These are phyloP conservation scores for Calephelis nemesis DNA, from an alignment of 1,140 invertebrate species.

Conservation along the genomic window DNA sequence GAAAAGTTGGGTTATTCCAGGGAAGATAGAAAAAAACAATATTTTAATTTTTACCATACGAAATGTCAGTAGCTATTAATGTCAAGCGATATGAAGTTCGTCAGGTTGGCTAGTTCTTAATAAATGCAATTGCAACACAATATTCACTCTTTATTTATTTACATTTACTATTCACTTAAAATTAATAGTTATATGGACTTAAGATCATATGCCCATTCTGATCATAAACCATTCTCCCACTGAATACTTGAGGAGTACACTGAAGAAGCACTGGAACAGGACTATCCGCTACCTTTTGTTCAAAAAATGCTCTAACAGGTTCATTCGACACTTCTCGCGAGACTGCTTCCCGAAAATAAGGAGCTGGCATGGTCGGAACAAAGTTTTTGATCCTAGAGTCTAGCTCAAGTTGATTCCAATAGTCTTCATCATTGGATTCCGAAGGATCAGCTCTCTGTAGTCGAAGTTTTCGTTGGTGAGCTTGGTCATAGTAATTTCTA, in stretches of 20 bases:
- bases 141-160: background rate
- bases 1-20: too few relatives aligned
- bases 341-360: conserved; percentile 32
- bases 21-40: too few relatives aligned
- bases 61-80: too few relatives aligned
- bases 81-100: background rate
- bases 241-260: conserved; percentile 43
- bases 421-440: conserved; percentile 35
- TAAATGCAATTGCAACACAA: background rate
- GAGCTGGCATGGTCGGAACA: conserved; percentile 55
- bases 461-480: conserved; percentile 3
- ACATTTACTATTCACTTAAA: background rate
- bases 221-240: conserved; percentile 22
- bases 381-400: conserved; percentile 57
- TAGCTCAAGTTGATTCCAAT: conserved; percentile 43
- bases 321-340: conserved; percentile 14
- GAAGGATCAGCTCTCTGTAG: conserved; percentile 15
- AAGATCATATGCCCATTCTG: background rate
- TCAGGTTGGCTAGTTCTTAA: background rate
- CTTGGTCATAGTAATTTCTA: background rate
- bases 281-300: conserved; percentile 29
- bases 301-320: conserved; percentile 19
- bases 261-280: conserved; percentile 41
- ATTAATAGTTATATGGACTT: background rate
- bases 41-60: too few relatives aligned